Evolutionary conservation across 2,888 invertebrate species (phyloP), one percentile per base, ranked within the genome.

Genomic region (Paralinhomoeus sp.): DNA sequence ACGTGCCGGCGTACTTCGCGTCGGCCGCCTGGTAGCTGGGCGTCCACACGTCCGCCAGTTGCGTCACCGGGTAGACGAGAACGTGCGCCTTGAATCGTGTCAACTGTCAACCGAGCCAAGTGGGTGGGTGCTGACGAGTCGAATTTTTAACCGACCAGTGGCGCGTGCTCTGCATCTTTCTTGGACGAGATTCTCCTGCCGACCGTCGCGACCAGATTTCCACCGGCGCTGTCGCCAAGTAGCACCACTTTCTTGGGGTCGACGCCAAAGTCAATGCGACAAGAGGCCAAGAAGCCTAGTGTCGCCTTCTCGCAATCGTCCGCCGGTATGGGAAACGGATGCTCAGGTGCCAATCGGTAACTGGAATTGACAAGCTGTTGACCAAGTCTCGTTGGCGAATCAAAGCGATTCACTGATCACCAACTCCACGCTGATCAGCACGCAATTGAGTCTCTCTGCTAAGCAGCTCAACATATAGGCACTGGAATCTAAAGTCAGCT

Each of bases 301-400:
- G 61, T 55, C 7, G 57, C 64, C 1, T 50, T 47, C 33, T 62
- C 51, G 44, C 62, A 63, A 47, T 65, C 64, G 2, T 59, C 52
- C 37, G 59, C 54, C 1, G 59, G 57, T 1, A 58, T 61, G 3
- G 64, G 64, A 47, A 59, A 64, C 1, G 54, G 53, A 42, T 61
- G 54, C 47, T 62, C 59, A 3, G 65, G 64, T 0, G 64, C 60
- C 42, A 62, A 57, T 15, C 64, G 54, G 48, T 64, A 65, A 33
- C 37, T 37, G 37, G 3, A 37, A 15, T 9, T n/a, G n/a, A n/a
- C n/a, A n/a, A n/a, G n/a, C n/a, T n/a, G n/a, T n/a, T n/a, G n/a
- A n/a, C n/a, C n/a, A n/a, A n/a, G n/a, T n/a, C n/a, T n/a, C n/a
- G n/a, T n/a, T n/a, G n/a, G n/a, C n/a, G n/a, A n/a, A n/a, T n/a